A percentile compares a stretch with the other conserved stretches of the same genome.
These are phyloP conservation scores for Lepidocyrtoides sp. DNA, from an alignment of 2,888 invertebrate species.

Conservation along the genomic window DNA sequence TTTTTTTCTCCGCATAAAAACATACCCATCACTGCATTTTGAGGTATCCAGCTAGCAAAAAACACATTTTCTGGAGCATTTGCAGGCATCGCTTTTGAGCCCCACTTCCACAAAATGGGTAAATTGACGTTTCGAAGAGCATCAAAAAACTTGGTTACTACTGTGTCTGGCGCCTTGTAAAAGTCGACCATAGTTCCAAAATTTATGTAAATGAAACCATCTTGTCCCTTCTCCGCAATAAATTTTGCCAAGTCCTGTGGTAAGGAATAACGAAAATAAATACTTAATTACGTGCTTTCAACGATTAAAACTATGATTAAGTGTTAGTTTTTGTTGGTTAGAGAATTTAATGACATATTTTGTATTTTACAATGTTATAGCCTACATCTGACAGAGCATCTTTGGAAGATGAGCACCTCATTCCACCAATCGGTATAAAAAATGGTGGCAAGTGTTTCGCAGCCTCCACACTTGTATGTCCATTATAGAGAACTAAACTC, in stretches of 20 bases:
- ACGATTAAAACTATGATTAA: background rate
- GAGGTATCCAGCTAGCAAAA: slow-evolving; percentile 82
- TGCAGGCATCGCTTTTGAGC: slow-evolving; percentile 73
- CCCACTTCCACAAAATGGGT: slow-evolving; percentile 82
- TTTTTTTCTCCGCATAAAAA: background rate
- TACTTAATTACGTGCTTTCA: background rate
- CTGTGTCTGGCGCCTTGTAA: slow-evolving; percentile 77
- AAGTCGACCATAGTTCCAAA: slow-evolving; percentile 83
- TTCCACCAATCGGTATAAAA: slow-evolving; percentile 75
- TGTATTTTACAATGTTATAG: no score
- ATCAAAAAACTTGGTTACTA: slow-evolving; percentile 81
- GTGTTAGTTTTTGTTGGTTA: no score
- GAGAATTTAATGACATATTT: no score
- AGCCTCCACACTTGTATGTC: slow-evolving; percentile 71
- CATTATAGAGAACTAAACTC: slow-evolving; percentile 72
- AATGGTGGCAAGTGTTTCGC: slow-evolving; percentile 74
- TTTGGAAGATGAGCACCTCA: slow-evolving; percentile 59
- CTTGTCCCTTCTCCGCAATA: slow-evolving; percentile 76
- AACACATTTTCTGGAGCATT: slow-evolving; percentile 72
- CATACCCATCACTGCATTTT: slow-evolving; percentile 80
- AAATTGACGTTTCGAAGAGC: slow-evolving; percentile 77
- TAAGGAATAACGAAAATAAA: background rate
- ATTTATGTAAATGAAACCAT: slow-evolving; percentile 83
- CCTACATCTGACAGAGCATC: slow-evolving; percentile 69
- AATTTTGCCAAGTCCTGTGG: slow-evolving; percentile 70